Evolutionary conservation across 2,113 vertebrate genomes (phyloP), one percentile per base, ranked within the genome.

Genomic region (Gnathonemus longibarbis): DNA sequence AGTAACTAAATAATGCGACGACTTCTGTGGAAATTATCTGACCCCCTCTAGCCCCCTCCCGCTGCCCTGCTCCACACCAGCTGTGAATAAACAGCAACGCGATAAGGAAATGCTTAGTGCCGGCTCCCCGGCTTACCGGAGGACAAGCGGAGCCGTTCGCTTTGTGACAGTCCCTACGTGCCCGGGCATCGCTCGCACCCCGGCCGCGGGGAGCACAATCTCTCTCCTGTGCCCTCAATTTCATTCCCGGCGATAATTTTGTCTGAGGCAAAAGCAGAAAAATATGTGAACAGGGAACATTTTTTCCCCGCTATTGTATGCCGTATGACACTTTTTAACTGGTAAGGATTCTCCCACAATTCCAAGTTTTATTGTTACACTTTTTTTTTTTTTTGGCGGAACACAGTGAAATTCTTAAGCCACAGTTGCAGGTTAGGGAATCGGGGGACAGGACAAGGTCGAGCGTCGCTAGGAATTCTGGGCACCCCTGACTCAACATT

Each of bases 41-140:
- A 46, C 42, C 89, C 52, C 52, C n/a, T 50, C 48, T n/a, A n/a
- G 3, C 24, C 21, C 21, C 24, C 9, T 27, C 83, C 24, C 84
- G 1, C 31, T 2, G 74, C 19, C 49, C 84, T 1, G 15, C 48
- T 91, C 89, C 17, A 77, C 83, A 87, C 45, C 35, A 89, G 88
- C 58, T 8, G 70, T 89, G 90, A 80, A 91, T 92, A 91, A 94
- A 94, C 92, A 88, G 89, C 84, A 56, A 45, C 58, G 56, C 89
- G 94, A 94, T 94, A 93, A 92, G 91, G 83, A 92, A 90, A 56
- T 88, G 19, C 48, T 77, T 91, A 90, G 91, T 92, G 85, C 5
- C 80, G 91, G 92, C 86, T 88, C 87, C 50, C n/a, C 49, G 50
- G 90, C 74, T 83, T 89, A 93, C 50, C 74, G 91, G 90, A 70